These are phyloP conservation scores for Leucoraja erinaceus DNA, from an alignment of 2,113 vertebrate genomes.

Conservation along the genomic window DNA sequence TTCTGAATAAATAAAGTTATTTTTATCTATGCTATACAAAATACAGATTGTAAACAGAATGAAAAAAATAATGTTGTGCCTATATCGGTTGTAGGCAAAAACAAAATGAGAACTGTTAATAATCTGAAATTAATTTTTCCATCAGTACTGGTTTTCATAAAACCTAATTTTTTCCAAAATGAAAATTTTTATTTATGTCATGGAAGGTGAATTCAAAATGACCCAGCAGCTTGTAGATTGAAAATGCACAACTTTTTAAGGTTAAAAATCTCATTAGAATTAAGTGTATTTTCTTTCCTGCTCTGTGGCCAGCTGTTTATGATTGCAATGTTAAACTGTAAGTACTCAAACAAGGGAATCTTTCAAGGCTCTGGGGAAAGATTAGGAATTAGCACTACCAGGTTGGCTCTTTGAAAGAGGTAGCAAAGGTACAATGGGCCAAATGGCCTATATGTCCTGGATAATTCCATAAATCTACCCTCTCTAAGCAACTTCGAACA, in stretches of 20 bases:
- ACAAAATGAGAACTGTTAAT: background rate
- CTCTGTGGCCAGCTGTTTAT: background rate
- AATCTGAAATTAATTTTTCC: background rate
- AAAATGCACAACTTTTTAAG: background rate
- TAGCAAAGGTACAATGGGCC: background rate
- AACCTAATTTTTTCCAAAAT: background rate
- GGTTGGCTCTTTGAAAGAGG: background rate
- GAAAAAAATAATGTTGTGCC: background rate
- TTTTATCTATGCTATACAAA: background rate
- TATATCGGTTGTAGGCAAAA: background rate
- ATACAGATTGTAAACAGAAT: background rate
- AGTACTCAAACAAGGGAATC: background rate
- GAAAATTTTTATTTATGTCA: background rate
- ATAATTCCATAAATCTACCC: background rate
- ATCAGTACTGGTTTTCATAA: background rate
- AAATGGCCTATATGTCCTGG: background rate
- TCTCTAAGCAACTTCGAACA: no score
- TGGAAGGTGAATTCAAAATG: background rate
- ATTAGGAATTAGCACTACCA: background rate
- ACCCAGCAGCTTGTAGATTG: background rate
- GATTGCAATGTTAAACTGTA: background rate
- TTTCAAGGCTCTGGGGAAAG: background rate
- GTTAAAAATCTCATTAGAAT: background rate
- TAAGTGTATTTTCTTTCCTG: background rate
- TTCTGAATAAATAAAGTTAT: background rate